Evolutionary conservation across 1,140 invertebrate genomes (phyloP).

Genomic region (Mamestra configurata): DNA sequence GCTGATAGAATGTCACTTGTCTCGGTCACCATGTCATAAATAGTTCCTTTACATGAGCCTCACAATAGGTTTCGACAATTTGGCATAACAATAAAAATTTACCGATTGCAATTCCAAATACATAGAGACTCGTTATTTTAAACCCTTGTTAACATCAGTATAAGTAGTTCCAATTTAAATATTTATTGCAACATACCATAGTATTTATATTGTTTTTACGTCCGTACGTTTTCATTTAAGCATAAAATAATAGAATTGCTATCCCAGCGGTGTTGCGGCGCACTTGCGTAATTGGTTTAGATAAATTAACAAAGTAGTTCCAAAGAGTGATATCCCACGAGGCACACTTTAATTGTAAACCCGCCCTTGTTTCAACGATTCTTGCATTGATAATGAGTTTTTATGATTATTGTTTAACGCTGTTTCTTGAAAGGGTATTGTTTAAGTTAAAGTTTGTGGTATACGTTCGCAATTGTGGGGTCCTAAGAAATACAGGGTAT

Average conservation of each 20-base stretch:
- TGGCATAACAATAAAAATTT: too few relatives aligned
- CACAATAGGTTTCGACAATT: too few relatives aligned
- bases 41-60: too few relatives aligned
- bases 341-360: constrained; percentile 79
- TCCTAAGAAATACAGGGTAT: too few relatives aligned
- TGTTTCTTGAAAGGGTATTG: not conserved
- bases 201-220: constrained; percentile 57
- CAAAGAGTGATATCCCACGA: constrained; percentile 66
- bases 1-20: too few relatives aligned
- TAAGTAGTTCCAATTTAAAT: not conserved
- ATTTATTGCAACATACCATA: not conserved
- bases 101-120: too few relatives aligned
- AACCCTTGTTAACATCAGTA: too few relatives aligned
- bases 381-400: constrained; percentile 63
- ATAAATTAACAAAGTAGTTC: constrained; percentile 85
- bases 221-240: constrained; percentile 68
- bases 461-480: too few relatives aligned
- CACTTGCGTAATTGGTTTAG: constrained; percentile 81
- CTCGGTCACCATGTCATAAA: too few relatives aligned
- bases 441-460: not conserved
- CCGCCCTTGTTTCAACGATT: constrained; percentile 67
- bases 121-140: too few relatives aligned
- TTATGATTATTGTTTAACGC: constrained; percentile 42
- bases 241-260: constrained; percentile 75
- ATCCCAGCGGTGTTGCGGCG: constrained; percentile 68